Evolutionary conservation across 2,888 invertebrate genomes (phyloP).

Genomic region (Odiellus spinosus): DNA sequence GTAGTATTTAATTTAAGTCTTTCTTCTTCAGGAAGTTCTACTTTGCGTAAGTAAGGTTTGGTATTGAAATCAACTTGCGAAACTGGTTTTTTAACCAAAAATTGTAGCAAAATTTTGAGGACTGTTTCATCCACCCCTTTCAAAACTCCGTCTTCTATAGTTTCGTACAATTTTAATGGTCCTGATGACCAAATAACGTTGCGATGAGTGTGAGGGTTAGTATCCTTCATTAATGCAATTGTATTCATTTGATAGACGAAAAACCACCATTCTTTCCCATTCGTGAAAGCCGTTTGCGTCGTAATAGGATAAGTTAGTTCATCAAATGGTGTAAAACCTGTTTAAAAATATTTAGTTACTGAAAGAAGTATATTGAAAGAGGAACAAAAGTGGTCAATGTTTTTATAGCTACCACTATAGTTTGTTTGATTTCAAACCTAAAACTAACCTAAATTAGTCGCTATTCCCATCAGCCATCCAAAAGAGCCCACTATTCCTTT

Average conservation of each 20-base stretch:
- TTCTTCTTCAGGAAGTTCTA: slow-evolving; percentile 38
- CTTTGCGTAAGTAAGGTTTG: slow-evolving; percentile 55
- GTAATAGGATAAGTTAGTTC: slow-evolving; percentile 81
- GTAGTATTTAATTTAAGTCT: slow-evolving; percentile 40
- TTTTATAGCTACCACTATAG: too few relatives aligned
- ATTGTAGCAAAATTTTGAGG: slow-evolving; percentile 49
- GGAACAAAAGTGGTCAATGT: too few relatives aligned
- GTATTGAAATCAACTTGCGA: slow-evolving; percentile 39
- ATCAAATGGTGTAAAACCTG: slow-evolving; percentile 69
- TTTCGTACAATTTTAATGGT: slow-evolving; percentile 54
- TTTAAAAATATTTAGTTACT: too few relatives aligned
- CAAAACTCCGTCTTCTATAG: slow-evolving; percentile 38
- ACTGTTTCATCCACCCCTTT: slow-evolving; percentile 62
- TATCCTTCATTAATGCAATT: slow-evolving; percentile 44
- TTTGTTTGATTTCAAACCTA: not conserved
- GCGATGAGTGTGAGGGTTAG: slow-evolving; percentile 43
- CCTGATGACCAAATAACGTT: slow-evolving; percentile 67
- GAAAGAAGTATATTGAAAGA: too few relatives aligned
- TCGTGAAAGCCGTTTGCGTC: slow-evolving; percentile 72
- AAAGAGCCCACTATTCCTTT: slow-evolving; percentile 65
- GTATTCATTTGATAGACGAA: slow-evolving; percentile 88
- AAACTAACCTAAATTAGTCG: slow-evolving; percentile 49
- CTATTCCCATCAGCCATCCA: slow-evolving; percentile 60
- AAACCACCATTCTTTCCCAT: slow-evolving; percentile 73
- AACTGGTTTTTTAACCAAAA: slow-evolving; percentile 21